Conservation (phyloP, 2,888 invertebrate species). For the Thymelicus acteon region DNA sequence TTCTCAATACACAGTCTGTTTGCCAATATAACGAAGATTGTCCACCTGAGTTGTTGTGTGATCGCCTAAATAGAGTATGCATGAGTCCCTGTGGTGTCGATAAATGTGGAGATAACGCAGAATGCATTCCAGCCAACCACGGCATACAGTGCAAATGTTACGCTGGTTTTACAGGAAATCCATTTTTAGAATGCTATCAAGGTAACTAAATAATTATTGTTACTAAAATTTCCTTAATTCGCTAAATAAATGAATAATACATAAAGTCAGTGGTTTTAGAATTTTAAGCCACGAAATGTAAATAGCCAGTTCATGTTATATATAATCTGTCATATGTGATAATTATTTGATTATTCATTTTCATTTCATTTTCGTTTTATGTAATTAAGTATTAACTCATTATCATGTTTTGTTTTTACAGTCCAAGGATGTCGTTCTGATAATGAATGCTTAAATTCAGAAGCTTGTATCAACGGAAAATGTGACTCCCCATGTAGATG, state of each 20-base stretch:
- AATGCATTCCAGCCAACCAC: slow-evolving; percentile 90
- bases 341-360: too few relatives aligned
- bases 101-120: slow-evolving; percentile 92
- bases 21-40: slow-evolving; percentile 97
- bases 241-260: too few relatives aligned
- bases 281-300: too few relatives aligned
- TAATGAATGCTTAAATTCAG: slow-evolving; percentile 88
- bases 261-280: too few relatives aligned
- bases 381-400: background rate
- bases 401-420: slow-evolving; percentile 50
- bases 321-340: too few relatives aligned
- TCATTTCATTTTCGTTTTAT: too few relatives aligned
- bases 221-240: too few relatives aligned
- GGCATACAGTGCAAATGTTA: slow-evolving; percentile 91
- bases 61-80: slow-evolving; percentile 92
- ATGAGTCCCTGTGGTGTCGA: slow-evolving; percentile 92
- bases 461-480: slow-evolving; percentile 91
- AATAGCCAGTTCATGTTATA: too few relatives aligned
- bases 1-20: slow-evolving; percentile 73
- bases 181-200: slow-evolving; percentile 89
- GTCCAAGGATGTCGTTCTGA: slow-evolving; percentile 90
- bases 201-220: slow-evolving; percentile 61
- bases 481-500: slow-evolving; percentile 92
- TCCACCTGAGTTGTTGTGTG: slow-evolving; percentile 93
- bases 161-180: slow-evolving; percentile 90